Conservation (phyloP, 1,140 invertebrate species). For the Calephelis nemesis region DNA sequence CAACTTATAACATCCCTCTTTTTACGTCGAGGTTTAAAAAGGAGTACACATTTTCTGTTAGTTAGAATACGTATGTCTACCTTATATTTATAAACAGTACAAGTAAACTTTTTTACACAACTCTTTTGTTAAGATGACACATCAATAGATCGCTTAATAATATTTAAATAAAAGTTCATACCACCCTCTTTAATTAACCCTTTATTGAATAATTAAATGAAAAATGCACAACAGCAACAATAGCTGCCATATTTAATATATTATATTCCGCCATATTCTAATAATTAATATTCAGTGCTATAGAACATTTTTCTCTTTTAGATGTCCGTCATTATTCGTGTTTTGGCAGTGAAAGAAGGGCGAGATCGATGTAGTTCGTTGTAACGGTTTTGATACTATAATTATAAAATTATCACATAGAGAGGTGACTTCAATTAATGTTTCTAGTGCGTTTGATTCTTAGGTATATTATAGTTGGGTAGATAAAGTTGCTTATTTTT, state of each 20-base stretch:
- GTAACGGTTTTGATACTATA: constrained; percentile 35
- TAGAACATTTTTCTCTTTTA: constrained; percentile 65
- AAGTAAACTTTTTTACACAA: neutral
- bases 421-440: too few relatives aligned
- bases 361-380: constrained; percentile 21
- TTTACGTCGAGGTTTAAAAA: too few relatives aligned
- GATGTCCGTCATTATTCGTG: constrained; percentile 52
- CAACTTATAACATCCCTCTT: too few relatives aligned
- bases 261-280: constrained; percentile 43
- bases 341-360: constrained; percentile 17
- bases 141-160: constrained; percentile 2
- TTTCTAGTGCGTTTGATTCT: too few relatives aligned
- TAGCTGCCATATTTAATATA: constrained; percentile 52
- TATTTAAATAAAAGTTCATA: constrained; percentile 29
- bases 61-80: too few relatives aligned
- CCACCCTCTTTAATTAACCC: constrained; percentile 32
- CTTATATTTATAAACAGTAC: neutral
- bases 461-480: too few relatives aligned
- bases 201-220: constrained; percentile 53
- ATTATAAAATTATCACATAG: neutral
- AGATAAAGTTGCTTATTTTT: too few relatives aligned
- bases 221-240: constrained; percentile 53
- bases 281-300: constrained; percentile 69
- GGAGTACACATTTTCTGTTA: too few relatives aligned
- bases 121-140: neutral